Evolutionary conservation across 2,113 vertebrate species (phyloP), one percentile per base, ranked within the genome.

Genomic region (Cisticola juncidis): DNA sequence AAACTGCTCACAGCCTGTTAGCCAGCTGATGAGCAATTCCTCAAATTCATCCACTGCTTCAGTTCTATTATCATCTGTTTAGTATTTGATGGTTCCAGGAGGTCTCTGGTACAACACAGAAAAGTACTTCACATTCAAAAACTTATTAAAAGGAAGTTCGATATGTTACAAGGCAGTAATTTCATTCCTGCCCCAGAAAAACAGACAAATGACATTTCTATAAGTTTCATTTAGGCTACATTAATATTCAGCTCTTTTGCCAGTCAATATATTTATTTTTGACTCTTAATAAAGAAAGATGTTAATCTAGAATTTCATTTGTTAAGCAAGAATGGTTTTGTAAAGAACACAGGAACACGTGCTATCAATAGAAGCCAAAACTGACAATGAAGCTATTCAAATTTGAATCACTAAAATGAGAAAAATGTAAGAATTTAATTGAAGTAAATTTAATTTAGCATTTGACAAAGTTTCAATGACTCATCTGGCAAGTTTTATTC

Each of bases 1-100:
- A 94, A 94, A 88, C 50, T 71, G 83, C 44, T 93, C 26, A 51
- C 26, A 81, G 44, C 29, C 80, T 90, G 17, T 78, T 95, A 92
- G 60, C 70, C 71, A 78, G 31, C 38, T 78, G 74, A 91, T 53
- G 33, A 91, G 38, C 47, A 94, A 78, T 73, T 78, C 56, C 35
- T 71, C 57, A 84, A 74, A 95, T 70, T 86, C 72, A 89, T 58
- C 31, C 78, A 6, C 54, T 86, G 60, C 31, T 57, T 83, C 83
- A 73, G 35, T 24, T 68, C 48, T 74, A 31, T 66, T 81, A 92
- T 86, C 18, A 83, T 90, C 29, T 79, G 3, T 64, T 91, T 86
- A 81, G 88, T 68, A 81, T 4, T 47, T 48, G 56, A 86, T 73
- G 44, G 57, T 79, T 86, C n/a, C 44, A 94, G 44, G 64, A 88